Base-by-base conservation (phyloP, 2,888 invertebrate species). In the Aleiodes alternator region DNA sequence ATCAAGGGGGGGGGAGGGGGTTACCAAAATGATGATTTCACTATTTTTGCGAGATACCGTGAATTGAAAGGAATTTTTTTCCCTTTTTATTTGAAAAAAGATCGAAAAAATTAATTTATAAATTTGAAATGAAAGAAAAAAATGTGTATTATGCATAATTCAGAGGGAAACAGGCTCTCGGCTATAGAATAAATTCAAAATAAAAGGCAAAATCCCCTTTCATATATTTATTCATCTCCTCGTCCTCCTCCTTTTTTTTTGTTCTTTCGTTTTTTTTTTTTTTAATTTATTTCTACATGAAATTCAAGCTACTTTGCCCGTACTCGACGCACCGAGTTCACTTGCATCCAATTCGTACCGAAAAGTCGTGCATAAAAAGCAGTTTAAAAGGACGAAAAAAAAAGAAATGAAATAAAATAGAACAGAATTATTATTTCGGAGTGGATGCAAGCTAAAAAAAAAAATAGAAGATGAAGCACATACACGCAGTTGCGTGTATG, bases 151-250 rank as follows among this genome's bases (percentile, higher is more conserved):
- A 43, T 43, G 43, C 43, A 43, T 43, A 43, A 11, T 43, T 9
- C 43, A 43, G 43, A 43, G 34, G 6, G 43, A 43, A 43, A 43
- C 43, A 8, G 43, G 43, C 43, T 43, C 43, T 43, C 43, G 11
- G 43, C 11, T 5, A 43, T 43, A 43, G 11, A 43, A 11, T 43
- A 7, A 43, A 43, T 43, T 43, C 77, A 79, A 80, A 59, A 70
- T 70, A 76, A 76, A 73, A 74, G 61, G 59, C 69, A 57, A 73
- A 69, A 76, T 50, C 72, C 64, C 29, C 75, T 78, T 43, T 43
- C 43, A 43, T 43, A 43, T 43, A 43, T 43, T 43, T 43, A 43
- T 43, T 43, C 43, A 34, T 34, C 34, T 34, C 34, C 34, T 34
- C 34, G 5, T 34, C 2, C 23, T 23, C 23, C 23, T n/a, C n/a